Percentiles rank a stretch among this genome's conserved stretches.
These are phyloP conservation scores for Arrhopalites spinosus DNA, from an alignment of 2,888 invertebrate genomes.

Conservation along the genomic window DNA sequence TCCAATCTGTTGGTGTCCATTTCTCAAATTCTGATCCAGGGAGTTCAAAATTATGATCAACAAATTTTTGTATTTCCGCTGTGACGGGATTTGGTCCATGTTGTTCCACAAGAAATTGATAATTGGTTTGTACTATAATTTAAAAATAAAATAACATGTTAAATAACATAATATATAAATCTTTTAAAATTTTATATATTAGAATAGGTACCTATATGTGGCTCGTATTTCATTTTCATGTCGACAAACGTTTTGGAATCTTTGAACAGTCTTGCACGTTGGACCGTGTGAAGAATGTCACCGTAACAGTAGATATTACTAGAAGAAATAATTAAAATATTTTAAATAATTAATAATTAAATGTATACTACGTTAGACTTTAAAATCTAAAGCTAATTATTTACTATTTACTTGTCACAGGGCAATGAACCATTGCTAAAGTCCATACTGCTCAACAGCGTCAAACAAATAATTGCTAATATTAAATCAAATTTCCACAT, in stretches of 20 bases:
- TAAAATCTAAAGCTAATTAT: neutral
- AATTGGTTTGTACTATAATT: slow-evolving; percentile 66
- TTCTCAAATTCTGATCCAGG: slow-evolving; percentile 54
- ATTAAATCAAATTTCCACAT: neutral
- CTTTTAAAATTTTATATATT: no score
- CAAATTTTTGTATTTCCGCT: slow-evolving; percentile 41
- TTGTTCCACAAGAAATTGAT: slow-evolving; percentile 64
- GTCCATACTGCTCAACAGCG: neutral
- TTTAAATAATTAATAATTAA: neutral
- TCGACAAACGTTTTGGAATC: slow-evolving; percentile 90
- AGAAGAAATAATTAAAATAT: slow-evolving; percentile 50
- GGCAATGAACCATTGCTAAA: slow-evolving; percentile 1
- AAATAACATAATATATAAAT: no score
- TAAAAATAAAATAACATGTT: no score
- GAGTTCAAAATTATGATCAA: slow-evolving; percentile 48
- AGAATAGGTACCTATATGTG: no score
- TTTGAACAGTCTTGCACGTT: slow-evolving; percentile 75
- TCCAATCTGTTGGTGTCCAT: slow-evolving; percentile 74
- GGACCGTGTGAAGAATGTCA: slow-evolving; percentile 74
- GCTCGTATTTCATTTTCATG: slow-evolving; percentile 66
- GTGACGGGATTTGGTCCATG: slow-evolving; percentile 59
- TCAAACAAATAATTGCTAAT: neutral
- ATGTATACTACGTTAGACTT: no score
- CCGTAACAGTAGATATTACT: slow-evolving; percentile 85
- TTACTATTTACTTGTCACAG: slow-evolving; percentile 29